Percentiles rank a stretch among this genome's conserved stretches.
phyloP scores from a whole-genome alignment of 1,140 invertebrate species.

The Tribolium castaneum region DNA sequence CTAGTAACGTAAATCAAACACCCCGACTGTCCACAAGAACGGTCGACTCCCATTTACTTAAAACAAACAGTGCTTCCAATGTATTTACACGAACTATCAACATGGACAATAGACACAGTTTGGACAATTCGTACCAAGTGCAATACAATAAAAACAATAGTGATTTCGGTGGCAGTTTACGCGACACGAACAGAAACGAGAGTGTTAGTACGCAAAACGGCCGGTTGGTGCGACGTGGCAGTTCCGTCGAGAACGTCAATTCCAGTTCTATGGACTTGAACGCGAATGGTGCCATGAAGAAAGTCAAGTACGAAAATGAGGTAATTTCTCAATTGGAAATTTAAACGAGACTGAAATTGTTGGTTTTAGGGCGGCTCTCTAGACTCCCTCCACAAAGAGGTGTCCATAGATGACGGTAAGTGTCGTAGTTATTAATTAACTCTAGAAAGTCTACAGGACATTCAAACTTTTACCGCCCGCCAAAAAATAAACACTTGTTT shows the following conservation, averaged over 20 bases:
- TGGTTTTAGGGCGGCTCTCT: conserved; percentile 64
- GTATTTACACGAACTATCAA: conserved; percentile 55
- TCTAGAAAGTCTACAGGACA: conserved; percentile 1
- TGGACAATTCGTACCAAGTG: conserved; percentile 50
- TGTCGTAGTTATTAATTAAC: conserved; percentile 34
- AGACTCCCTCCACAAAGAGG: conserved; percentile 73
- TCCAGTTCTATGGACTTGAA: conserved; percentile 54
- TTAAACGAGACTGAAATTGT: background rate
- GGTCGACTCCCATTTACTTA: conserved; percentile 53
- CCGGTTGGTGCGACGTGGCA: conserved; percentile 58
- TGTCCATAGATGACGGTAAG: conserved; percentile 68
- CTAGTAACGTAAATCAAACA: conserved; percentile 50
- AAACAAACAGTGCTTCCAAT: conserved; percentile 62
- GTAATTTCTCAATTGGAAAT: conserved; percentile 47
- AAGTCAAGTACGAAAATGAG: conserved; percentile 62
- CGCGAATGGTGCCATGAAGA: conserved; percentile 58
- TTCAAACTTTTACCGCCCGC: background rate
- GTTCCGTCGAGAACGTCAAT: conserved; percentile 63
- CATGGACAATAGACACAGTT: conserved; percentile 54
- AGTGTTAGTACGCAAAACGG: conserved; percentile 4
- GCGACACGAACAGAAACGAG: conserved; percentile 23
- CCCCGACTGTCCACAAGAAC: conserved; percentile 46
- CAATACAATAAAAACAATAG: conserved; percentile 52
- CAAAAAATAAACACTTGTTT: too few relatives aligned
- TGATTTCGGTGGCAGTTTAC: conserved; percentile 40